A percentile compares a stretch with the other conserved stretches of the same genome.
Evolutionary conservation across 2,888 invertebrate genomes (phyloP).

Genomic region (Cerceris ruficornis): DNA sequence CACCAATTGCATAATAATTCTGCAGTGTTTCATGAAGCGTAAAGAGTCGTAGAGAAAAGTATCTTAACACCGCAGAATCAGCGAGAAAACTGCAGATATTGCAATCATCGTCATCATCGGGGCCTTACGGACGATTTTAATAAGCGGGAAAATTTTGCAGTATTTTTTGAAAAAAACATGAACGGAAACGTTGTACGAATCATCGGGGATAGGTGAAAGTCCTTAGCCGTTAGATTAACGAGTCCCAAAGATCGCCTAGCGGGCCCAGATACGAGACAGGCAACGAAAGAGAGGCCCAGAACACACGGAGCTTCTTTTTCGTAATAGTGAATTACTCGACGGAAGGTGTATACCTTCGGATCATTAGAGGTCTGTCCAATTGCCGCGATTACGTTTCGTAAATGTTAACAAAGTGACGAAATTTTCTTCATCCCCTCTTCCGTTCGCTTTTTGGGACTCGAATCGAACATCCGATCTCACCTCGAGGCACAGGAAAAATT

Average conservation of each 20-base stretch:
- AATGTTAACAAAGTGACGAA: constrained; percentile 51
- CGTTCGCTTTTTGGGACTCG: background rate
- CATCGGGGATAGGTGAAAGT: constrained; percentile 50
- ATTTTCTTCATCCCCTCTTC: constrained; percentile 8
- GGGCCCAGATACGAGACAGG: background rate
- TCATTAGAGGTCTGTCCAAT: constrained; percentile 50
- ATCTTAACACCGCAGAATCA: background rate
- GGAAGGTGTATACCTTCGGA: constrained; percentile 31
- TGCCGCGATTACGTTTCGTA: constrained; percentile 48
- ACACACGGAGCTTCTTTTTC: constrained; percentile 1
- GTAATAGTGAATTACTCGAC: constrained; percentile 37
- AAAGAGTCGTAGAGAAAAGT: too few species aligned
- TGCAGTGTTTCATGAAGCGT: too few species aligned
- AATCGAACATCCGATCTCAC: background rate
- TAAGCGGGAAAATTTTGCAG: constrained; percentile 76
- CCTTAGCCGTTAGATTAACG: constrained; percentile 53
- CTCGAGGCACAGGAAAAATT: constrained; percentile 33
- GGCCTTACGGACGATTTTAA: constrained; percentile 71
- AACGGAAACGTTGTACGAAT: constrained; percentile 59
- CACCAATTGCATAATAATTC: too few species aligned
- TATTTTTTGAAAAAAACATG: constrained; percentile 74
- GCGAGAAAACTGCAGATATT: background rate
- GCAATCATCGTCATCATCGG: background rate
- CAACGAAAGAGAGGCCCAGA: background rate
- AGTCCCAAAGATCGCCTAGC: constrained; percentile 28